Evolutionary conservation across 2,797 vertebrate genomes (phyloP).

Genomic region (Valencia hispanica): DNA sequence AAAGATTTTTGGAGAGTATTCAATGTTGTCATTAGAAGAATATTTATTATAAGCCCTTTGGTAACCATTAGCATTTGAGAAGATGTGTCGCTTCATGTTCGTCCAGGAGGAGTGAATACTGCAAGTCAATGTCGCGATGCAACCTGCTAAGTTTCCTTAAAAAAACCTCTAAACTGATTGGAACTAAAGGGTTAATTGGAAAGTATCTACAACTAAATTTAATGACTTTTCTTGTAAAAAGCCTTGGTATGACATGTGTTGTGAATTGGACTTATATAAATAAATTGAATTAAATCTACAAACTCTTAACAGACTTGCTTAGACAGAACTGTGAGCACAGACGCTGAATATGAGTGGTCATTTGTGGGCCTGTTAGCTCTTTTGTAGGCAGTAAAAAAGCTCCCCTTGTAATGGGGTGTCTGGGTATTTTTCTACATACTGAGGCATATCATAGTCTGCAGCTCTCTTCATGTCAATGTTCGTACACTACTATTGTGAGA

Average conservation of each 20-base stretch:
- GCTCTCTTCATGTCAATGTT: constrained; percentile 28
- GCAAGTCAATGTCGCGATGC: too few relatives aligned
- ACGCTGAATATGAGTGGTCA: neutral
- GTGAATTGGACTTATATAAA: too few relatives aligned
- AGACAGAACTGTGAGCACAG: neutral
- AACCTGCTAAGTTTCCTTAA: too few relatives aligned
- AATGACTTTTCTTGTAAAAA: too few relatives aligned
- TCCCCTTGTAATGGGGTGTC: neutral
- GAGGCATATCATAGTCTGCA: neutral
- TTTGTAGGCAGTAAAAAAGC: neutral
- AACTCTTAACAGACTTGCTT: neutral
- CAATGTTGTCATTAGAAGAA: neutral
- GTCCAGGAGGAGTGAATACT: too few relatives aligned
- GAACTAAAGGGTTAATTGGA: too few relatives aligned
- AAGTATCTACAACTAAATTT: too few relatives aligned
- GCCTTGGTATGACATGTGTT: too few relatives aligned
- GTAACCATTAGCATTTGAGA: neutral
- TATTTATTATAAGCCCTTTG: neutral
- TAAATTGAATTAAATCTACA: too few relatives aligned
- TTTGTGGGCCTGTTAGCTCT: neutral
- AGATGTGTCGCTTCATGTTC: too few relatives aligned
- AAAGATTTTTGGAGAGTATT: neutral
- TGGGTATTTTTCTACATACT: neutral
- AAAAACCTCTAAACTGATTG: too few relatives aligned
- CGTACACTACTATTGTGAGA: constrained; percentile 42